These are phyloP conservation scores for Protobothrops mucrosquamatus DNA, from an alignment of 2,113 vertebrate species.

Conservation along the genomic window DNA sequence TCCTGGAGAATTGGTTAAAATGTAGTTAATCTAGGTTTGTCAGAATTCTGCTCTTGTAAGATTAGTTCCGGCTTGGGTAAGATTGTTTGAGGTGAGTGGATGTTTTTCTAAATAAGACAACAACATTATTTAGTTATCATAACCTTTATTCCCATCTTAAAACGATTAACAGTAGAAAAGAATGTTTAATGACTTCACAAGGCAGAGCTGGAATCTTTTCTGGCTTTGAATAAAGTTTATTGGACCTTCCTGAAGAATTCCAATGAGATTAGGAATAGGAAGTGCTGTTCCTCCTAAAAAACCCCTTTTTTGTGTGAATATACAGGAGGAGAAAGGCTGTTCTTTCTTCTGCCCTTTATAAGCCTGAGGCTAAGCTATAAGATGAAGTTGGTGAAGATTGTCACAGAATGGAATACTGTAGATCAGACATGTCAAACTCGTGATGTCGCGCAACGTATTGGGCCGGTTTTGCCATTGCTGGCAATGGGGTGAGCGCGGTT, in stretches of 20 bases:
- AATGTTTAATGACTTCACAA: conserved; percentile 43
- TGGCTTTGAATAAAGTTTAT: conserved; percentile 40
- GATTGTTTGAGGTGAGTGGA: background rate
- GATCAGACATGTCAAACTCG: too few relatives aligned
- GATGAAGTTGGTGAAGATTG: background rate
- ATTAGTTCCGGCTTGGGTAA: background rate
- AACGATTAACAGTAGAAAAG: conserved; percentile 11
- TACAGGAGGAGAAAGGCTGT: conserved; percentile 26
- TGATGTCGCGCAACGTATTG: too few relatives aligned
- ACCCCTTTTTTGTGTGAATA: conserved; percentile 45
- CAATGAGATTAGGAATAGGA: conserved; percentile 62
- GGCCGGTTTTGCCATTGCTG: too few relatives aligned
- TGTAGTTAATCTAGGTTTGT: background rate
- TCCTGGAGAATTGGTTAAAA: background rate
- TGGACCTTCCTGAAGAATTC: conserved; percentile 32
- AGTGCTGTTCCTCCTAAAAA: conserved; percentile 22
- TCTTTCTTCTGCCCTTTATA: background rate
- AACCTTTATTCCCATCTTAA: conserved; percentile 15
- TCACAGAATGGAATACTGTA: background rate
- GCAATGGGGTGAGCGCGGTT: too few relatives aligned
- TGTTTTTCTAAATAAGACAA: background rate
- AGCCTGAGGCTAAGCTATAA: background rate
- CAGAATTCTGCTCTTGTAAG: background rate
- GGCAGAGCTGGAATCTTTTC: conserved; percentile 41
- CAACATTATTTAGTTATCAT: background rate